These are phyloP conservation scores for Tachina lurida DNA, from an alignment of 2,888 invertebrate genomes.

Conservation along the genomic window DNA sequence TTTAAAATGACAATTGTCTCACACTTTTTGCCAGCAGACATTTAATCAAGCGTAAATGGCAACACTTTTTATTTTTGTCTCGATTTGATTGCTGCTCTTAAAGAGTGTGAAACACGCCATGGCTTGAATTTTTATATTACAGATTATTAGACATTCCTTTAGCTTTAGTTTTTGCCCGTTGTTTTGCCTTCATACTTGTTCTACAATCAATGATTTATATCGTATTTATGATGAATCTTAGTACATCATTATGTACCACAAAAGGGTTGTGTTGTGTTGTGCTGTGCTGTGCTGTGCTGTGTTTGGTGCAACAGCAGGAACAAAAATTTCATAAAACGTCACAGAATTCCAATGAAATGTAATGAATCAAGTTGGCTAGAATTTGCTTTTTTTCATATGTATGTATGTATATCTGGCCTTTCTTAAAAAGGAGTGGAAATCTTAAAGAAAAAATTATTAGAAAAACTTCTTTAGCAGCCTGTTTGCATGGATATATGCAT, in stretches of 20 bases:
- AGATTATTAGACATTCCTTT: slow-evolving; percentile 70
- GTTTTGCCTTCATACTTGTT: slow-evolving; percentile 34
- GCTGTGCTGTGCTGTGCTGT: slow-evolving; percentile 62
- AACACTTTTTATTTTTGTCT: slow-evolving; percentile 56
- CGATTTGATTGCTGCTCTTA: slow-evolving; percentile 49
- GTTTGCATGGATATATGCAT: not conserved
- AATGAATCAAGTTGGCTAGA: slow-evolving; percentile 68
- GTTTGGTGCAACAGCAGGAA: slow-evolving; percentile 55
- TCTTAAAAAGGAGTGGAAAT: slow-evolving; percentile 63
- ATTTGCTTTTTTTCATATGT: not conserved
- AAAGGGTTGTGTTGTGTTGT: slow-evolving; percentile 67
- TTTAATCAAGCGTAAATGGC: slow-evolving; percentile 68
- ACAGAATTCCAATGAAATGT: slow-evolving; percentile 67
- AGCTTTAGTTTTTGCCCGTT: slow-evolving; percentile 32
- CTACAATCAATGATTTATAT: slow-evolving; percentile 68
- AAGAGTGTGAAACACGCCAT: slow-evolving; percentile 71
- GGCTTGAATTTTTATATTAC: slow-evolving; percentile 70
- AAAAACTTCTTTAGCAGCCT: slow-evolving; percentile 14
- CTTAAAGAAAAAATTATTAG: slow-evolving; percentile 40
- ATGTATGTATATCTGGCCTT: not conserved
- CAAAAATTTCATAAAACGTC: slow-evolving; percentile 36
- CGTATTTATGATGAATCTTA: slow-evolving; percentile 68
- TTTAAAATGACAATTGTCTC: slow-evolving; percentile 69
- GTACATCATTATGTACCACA: slow-evolving; percentile 66
- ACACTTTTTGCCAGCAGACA: slow-evolving; percentile 59